Conservation (phyloP, 2,797 vertebrate species). For the Propithecus deckenii region DNA sequence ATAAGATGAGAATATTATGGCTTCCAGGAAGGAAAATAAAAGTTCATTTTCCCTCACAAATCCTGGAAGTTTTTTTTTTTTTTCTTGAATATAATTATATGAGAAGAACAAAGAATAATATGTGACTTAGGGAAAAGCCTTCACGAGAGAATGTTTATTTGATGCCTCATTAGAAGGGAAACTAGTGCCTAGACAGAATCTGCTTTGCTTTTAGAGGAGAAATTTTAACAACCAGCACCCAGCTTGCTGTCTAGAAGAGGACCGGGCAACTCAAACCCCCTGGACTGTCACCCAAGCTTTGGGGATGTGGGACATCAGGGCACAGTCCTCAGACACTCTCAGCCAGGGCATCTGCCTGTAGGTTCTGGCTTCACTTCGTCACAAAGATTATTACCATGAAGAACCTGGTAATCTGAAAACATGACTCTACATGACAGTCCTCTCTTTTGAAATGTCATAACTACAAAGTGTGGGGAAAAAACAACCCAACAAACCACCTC, state of each 20-base stretch:
- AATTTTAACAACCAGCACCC: not conserved
- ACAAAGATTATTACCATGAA: not conserved
- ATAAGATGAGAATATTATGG: slow-evolving; percentile 62
- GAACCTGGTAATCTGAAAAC: not conserved
- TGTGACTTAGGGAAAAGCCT: slow-evolving; percentile 35
- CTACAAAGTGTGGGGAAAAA: not conserved
- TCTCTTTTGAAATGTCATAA: not conserved
- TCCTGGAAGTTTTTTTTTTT: slow-evolving; percentile 56
- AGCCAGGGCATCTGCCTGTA: not conserved
- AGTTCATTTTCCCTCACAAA: slow-evolving; percentile 27
- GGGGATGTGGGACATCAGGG: fast-evolving
- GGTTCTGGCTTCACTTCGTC: not conserved
- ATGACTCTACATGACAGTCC: not conserved
- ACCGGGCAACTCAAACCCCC: fast-evolving
- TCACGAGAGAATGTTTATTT: not conserved
- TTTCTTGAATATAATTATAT: not conserved
- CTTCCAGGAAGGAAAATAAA: slow-evolving; percentile 25
- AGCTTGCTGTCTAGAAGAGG: not conserved
- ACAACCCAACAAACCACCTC: not conserved
- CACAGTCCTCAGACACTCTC: not conserved
- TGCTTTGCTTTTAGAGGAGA: not conserved
- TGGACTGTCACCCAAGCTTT: not conserved
- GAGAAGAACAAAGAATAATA: not conserved
- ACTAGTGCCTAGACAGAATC: not conserved
- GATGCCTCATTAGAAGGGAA: not conserved